phyloP scores from a whole-genome alignment of 2,888 invertebrate genomes.

The Aromia moschata region DNA sequence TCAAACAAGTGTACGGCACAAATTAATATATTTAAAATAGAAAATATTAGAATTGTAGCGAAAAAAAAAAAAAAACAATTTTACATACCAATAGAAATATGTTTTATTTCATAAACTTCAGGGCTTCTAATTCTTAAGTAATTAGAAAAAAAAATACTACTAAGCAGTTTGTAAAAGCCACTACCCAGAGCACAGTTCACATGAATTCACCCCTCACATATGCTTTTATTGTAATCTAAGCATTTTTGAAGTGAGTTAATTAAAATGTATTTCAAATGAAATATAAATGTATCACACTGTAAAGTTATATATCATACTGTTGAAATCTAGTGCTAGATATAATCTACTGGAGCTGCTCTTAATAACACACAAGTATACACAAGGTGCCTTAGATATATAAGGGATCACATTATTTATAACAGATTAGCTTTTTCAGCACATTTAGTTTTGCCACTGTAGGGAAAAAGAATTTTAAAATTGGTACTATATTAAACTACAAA shows the following conservation, averaged over 20 bases:
- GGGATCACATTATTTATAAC: no score
- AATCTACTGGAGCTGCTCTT: slow-evolving; percentile 2
- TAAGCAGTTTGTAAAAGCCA: slow-evolving; percentile 29
- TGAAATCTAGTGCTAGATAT: slow-evolving; percentile 3
- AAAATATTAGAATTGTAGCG: no score
- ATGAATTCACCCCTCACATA: slow-evolving; percentile 9
- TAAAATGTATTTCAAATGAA: slow-evolving; percentile 3
- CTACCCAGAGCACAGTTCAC: slow-evolving; percentile 35
- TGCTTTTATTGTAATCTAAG: slow-evolving; percentile 11
- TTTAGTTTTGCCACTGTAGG: no score
- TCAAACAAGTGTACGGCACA: slow-evolving; percentile 43
- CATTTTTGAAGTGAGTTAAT: slow-evolving; percentile 7
- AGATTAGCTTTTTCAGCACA: no score
- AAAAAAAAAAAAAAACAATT: no score
- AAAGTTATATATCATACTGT: slow-evolving; percentile 17
- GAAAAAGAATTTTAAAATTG: no score
- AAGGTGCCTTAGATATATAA: no score
- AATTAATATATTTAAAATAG: slow-evolving; percentile 22
- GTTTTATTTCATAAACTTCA: slow-evolving; percentile 5
- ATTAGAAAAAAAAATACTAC: slow-evolving; percentile 12
- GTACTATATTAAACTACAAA: no score
- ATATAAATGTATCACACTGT: slow-evolving; percentile 15
- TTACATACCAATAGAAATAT: slow-evolving; percentile 8
- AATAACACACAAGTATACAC: slow-evolving; percentile 16
- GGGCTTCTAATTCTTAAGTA: slow-evolving; percentile 1